These are phyloP conservation scores for Emmelina monodactyla DNA, from an alignment of 2,888 invertebrate species.

Conservation along the genomic window DNA sequence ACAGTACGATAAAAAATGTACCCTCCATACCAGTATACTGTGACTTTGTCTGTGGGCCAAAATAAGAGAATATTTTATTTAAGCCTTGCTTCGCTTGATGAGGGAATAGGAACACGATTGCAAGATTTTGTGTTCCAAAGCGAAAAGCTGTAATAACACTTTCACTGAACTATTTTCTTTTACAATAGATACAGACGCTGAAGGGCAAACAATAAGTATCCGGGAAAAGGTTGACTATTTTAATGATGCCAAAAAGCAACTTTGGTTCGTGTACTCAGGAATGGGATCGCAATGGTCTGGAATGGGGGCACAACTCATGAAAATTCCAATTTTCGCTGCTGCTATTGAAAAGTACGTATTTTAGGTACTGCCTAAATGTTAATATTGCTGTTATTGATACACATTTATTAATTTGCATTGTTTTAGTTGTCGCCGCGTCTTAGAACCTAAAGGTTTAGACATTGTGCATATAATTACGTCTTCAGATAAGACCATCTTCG, in stretches of 20 bases:
- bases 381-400: too few relatives aligned
- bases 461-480: conserved; percentile 72
- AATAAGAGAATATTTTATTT: too few relatives aligned
- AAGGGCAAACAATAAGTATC: conserved; percentile 27
- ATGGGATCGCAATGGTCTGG: conserved; percentile 78
- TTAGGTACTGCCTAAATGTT: too few relatives aligned
- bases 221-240: conserved; percentile 27
- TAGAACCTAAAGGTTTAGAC: conserved; percentile 71
- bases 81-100: too few relatives aligned
- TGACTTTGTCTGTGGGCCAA: too few relatives aligned
- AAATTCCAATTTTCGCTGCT: conserved; percentile 67
- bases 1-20: too few relatives aligned
- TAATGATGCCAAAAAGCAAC: conserved; percentile 42
- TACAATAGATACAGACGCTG: conserved; percentile 25
- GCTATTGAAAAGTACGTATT: conserved; percentile 53
- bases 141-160: too few relatives aligned
- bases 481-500: conserved; percentile 56
- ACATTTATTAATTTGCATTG: too few relatives aligned
- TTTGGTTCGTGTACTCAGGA: conserved; percentile 77
- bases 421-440: conserved; percentile 57
- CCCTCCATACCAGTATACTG: too few relatives aligned
- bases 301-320: conserved; percentile 72
- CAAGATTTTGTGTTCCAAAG: too few relatives aligned
- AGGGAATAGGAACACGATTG: too few relatives aligned
- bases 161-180: too few relatives aligned